phyloP scores from a whole-genome alignment of 2,113 vertebrate genomes.

The Dunckerocampus dactyliophorus region DNA sequence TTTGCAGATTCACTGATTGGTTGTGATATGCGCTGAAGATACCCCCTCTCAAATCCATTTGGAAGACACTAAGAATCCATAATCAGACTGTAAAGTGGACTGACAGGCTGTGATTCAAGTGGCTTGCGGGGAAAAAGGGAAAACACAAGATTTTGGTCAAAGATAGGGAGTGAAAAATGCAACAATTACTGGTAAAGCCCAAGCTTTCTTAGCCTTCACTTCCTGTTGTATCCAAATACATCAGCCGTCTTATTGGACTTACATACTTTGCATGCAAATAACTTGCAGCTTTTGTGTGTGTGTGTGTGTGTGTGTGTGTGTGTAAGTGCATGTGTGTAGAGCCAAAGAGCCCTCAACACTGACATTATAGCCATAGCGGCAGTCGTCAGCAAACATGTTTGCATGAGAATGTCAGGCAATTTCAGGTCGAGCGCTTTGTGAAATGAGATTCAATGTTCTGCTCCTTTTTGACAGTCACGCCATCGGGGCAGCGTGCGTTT shows the following conservation, averaged over 20 bases:
- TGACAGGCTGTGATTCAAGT: constrained; percentile 3
- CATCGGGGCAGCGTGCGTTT: neutral
- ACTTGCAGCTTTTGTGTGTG: constrained; percentile 6
- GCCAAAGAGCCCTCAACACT: constrained; percentile 5
- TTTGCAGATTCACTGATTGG: constrained; percentile 4
- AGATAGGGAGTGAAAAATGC: neutral
- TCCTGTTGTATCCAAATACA: too few relatives aligned
- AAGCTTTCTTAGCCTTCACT: too few relatives aligned
- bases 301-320: neutral
- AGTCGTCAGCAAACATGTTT: constrained; percentile 47
- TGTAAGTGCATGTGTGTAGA: neutral
- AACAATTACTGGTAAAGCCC: neutral
- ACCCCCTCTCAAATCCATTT: constrained; percentile 6
- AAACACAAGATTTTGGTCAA: neutral
- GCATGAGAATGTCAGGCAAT: constrained; percentile 61
- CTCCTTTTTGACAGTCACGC: constrained; percentile 31
- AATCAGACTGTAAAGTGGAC: neutral
- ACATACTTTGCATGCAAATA: constrained; percentile 7
- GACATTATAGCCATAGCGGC: constrained; percentile 49
- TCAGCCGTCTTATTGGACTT: neutral
- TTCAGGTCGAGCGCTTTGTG: constrained; percentile 41
- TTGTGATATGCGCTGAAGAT: constrained; percentile 10
- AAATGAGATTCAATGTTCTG: constrained; percentile 48
- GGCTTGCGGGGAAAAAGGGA: constrained; percentile 2
- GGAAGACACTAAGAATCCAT: constrained; percentile 6